These are phyloP conservation scores for Zaprionus gabonicus DNA, from an alignment of 1,140 invertebrate genomes.

Conservation along the genomic window DNA sequence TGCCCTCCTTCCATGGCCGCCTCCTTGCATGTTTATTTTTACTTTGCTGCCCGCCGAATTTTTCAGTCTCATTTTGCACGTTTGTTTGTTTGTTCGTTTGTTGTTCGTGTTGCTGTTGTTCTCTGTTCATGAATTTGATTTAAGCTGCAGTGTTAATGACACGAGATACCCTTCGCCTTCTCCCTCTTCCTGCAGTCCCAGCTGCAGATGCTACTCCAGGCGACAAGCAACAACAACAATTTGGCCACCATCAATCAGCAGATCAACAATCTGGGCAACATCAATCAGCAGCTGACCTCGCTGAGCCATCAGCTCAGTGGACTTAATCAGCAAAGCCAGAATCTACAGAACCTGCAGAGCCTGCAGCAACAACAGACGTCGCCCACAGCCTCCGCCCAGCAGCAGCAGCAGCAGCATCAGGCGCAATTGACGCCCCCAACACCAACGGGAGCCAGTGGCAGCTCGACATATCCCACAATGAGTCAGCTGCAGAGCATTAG, in stretches of 20 bases:
- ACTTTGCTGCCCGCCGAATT: constrained; percentile 49
- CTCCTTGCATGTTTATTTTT: constrained; percentile 66
- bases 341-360: constrained; percentile 78
- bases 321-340: constrained; percentile 84
- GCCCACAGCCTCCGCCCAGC: constrained; percentile 63
- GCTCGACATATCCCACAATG: constrained; percentile 72
- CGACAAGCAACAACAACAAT: constrained; percentile 83
- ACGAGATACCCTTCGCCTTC: constrained; percentile 44
- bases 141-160: constrained; percentile 42
- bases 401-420: constrained; percentile 32
- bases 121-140: constrained; percentile 33
- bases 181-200: constrained; percentile 60
- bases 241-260: constrained; percentile 83
- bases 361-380: constrained; percentile 81
- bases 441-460: constrained; percentile 31
- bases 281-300: constrained; percentile 82
- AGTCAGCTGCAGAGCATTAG: constrained; percentile 79
- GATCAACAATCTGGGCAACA: constrained; percentile 83
- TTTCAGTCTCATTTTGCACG: constrained; percentile 57
- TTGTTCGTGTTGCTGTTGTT: constrained; percentile 42
- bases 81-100: constrained; percentile 49
- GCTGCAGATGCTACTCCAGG: constrained; percentile 79
- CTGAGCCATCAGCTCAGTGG: constrained; percentile 82
- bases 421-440: constrained; percentile 55
- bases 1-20: background rate